Percentiles rank a stretch among this genome's conserved stretches.
Evolutionary conservation across 2,888 invertebrate genomes (phyloP).

Genomic region (Plutella xylostella): DNA sequence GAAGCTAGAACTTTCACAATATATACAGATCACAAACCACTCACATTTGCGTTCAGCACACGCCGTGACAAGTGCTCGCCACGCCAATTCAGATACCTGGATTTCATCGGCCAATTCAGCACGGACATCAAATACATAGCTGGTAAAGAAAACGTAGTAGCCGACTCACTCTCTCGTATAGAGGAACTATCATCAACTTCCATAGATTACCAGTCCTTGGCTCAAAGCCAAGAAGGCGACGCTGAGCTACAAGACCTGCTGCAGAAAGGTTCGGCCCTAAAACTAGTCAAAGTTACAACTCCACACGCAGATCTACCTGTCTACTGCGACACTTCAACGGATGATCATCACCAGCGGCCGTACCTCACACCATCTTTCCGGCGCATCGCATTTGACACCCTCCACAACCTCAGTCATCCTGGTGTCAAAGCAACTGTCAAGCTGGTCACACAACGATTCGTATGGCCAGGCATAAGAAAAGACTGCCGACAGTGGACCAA

Average conservation of each 20-base stretch:
- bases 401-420: slow-evolving; percentile 2
- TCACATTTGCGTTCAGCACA: neutral
- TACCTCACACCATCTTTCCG: no score
- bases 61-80: slow-evolving; percentile 10
- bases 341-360: neutral
- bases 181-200: slow-evolving; percentile 14
- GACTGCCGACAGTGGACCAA: neutral
- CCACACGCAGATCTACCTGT: neutral
- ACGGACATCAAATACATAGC: slow-evolving; percentile 14
- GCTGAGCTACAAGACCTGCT: neutral
- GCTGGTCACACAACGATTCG: neutral
- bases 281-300: neutral
- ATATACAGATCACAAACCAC: slow-evolving; percentile 8
- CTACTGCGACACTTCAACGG: neutral
- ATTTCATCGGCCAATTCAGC: slow-evolving; percentile 19
- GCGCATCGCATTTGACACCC: no score
- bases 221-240: slow-evolving; percentile 3
- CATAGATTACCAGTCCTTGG: slow-evolving; percentile 15
- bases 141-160: slow-evolving; percentile 15
- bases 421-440: neutral
- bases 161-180: slow-evolving; percentile 17
- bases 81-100: slow-evolving; percentile 15
- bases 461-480: slow-evolving; percentile 3
- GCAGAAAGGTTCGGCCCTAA: neutral
- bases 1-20: slow-evolving; percentile 14